A percentile compares a stretch with the other conserved stretches of the same genome.
These are phyloP conservation scores for Leucophenga montana DNA, from an alignment of 2,888 invertebrate genomes.

Conservation along the genomic window DNA sequence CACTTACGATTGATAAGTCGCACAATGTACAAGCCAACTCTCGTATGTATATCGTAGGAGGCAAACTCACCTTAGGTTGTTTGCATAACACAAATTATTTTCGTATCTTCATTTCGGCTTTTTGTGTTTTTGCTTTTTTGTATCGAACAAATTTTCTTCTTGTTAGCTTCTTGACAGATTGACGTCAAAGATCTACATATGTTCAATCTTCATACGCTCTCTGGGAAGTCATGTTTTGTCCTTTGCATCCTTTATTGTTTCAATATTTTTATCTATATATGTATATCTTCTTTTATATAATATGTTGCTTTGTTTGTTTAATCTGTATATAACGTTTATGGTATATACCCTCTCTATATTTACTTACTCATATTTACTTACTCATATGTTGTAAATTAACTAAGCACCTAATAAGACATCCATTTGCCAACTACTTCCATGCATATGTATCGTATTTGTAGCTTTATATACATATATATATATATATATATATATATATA, in stretches of 20 bases:
- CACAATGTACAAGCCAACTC: too few relatives aligned
- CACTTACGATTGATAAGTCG: too few relatives aligned
- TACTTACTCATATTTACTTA: too few relatives aligned
- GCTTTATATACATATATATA: too few relatives aligned
- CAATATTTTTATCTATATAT: not conserved
- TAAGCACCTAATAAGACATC: not conserved
- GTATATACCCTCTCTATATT: not conserved
- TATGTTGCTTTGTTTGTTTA: not conserved
- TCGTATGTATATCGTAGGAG: too few relatives aligned
- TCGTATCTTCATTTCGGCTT: not conserved
- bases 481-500: too few relatives aligned
- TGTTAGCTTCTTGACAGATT: conserved; percentile 9
- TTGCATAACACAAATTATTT: conserved; percentile 12
- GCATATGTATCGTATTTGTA: too few relatives aligned
- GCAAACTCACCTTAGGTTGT: not conserved
- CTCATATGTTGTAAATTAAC: too few relatives aligned
- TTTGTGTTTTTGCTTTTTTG: not conserved
- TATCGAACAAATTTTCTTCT: too few relatives aligned
- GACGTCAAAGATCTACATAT: conserved; percentile 2
- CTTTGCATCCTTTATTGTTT: not conserved
- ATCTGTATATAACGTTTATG: not conserved
- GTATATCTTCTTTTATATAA: not conserved
- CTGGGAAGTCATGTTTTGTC: not conserved
- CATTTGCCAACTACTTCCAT: not conserved
- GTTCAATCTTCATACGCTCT: conserved; percentile 10